These are phyloP conservation scores for Amphiprion ocellaris DNA, from an alignment of 2,113 vertebrate genomes.

Conservation along the genomic window DNA sequence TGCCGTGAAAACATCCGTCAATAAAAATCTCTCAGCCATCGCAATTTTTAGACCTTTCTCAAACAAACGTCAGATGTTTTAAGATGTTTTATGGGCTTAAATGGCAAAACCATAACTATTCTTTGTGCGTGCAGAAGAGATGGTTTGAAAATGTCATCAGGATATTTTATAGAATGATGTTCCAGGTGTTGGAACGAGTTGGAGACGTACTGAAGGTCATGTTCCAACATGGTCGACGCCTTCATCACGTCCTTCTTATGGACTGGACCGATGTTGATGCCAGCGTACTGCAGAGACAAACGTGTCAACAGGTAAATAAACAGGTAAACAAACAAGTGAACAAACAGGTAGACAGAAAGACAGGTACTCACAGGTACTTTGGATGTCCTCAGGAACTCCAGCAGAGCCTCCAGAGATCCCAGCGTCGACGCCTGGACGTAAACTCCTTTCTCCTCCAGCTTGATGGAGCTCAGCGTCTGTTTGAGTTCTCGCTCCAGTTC, in stretches of 20 bases:
- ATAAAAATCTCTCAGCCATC: no score
- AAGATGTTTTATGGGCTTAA: no score
- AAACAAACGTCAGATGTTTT: no score
- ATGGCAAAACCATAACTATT: no score
- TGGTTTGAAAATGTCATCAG: neutral
- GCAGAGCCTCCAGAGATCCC: constrained; percentile 96
- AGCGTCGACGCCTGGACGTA: constrained; percentile 98
- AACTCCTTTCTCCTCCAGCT: constrained; percentile 98
- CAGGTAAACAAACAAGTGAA: no score
- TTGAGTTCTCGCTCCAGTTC: constrained; percentile 96
- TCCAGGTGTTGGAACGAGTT: neutral
- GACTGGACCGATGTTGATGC: constrained; percentile 99
- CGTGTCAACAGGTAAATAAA: neutral
- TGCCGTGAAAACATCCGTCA: constrained; percentile 58
- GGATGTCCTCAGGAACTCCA: constrained; percentile 95
- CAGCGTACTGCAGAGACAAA: constrained; percentile 89
- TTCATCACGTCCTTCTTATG: constrained; percentile 99
- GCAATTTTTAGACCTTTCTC: no score
- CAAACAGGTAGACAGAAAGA: no score
- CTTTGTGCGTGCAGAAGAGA: no score
- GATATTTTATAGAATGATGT: neutral
- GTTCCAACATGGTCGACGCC: constrained; percentile 97
- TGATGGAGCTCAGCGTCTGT: constrained; percentile 96
- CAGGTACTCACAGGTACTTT: constrained; percentile 70
- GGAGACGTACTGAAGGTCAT: constrained; percentile 92